phyloP scores from a whole-genome alignment of 2,113 vertebrate genomes.

The Acrocephalus kingi region DNA sequence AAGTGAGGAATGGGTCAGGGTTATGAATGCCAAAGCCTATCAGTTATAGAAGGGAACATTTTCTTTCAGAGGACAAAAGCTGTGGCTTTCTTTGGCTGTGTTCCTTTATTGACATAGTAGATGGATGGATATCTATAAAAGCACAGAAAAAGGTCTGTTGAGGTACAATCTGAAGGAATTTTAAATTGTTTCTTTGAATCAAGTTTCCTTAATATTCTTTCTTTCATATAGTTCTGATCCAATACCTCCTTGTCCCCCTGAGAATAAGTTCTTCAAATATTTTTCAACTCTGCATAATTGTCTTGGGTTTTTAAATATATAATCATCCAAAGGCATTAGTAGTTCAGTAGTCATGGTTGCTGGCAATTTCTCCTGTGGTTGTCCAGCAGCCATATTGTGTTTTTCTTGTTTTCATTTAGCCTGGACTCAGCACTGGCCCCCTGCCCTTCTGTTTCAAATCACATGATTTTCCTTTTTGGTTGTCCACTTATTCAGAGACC shows the following conservation, averaged over 20 bases:
- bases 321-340: not conserved
- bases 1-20: slow-evolving; percentile 9
- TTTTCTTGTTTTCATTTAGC: not conserved
- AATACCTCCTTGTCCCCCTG: not conserved
- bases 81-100: not conserved
- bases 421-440: accelerated
- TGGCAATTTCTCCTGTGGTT: not conserved
- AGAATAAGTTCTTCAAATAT: not conserved
- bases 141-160: not conserved
- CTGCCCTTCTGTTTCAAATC: not conserved
- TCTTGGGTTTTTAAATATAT: not conserved
- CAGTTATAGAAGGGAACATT: not conserved
- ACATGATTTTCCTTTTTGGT: not conserved
- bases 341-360: not conserved
- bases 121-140: not conserved
- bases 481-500: not conserved
- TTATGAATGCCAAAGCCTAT: slow-evolving; percentile 3
- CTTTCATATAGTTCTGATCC: not conserved
- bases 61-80: not conserved
- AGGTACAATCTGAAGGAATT: not conserved
- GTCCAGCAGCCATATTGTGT: not conserved
- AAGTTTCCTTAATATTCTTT: not conserved
- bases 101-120: not conserved
- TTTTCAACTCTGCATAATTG: not conserved
- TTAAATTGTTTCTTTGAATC: not conserved